A percentile compares a stretch with the other conserved stretches of the same genome.
Evolutionary conservation across 2,797 vertebrate genomes (phyloP).

Genomic region (Pangasius mekongensis): DNA sequence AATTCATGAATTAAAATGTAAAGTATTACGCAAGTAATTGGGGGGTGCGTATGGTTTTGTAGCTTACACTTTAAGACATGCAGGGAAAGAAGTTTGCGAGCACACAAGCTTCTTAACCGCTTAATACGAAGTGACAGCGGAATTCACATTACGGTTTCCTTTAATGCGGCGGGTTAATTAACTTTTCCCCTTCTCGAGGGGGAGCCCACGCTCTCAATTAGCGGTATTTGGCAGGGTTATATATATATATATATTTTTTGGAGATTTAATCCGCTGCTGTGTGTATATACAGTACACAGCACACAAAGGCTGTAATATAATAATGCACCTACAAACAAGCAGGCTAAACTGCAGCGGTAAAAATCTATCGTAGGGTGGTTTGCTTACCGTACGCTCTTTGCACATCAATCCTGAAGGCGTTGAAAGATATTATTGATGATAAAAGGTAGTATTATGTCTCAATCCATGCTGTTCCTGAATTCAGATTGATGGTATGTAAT

Average conservation of each 20-base stretch:
- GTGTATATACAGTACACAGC: conserved; percentile 40
- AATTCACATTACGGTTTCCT: conserved; percentile 38
- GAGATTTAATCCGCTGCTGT: conserved; percentile 22
- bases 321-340: conserved; percentile 13
- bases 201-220: conserved; percentile 55
- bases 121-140: conserved; percentile 36
- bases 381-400: background rate
- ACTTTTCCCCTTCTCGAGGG: conserved; percentile 48
- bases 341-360: background rate
- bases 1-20: background rate
- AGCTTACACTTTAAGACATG: background rate
- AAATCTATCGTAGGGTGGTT: conserved; percentile 12
- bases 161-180: conserved; percentile 42
- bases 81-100: background rate
- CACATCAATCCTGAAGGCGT: conserved; percentile 4
- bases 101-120: conserved; percentile 16
- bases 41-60: background rate
- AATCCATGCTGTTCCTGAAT: background rate
- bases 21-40: background rate
- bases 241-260: conserved; percentile 39
- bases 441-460: background rate
- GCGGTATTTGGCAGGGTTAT: conserved; percentile 43
- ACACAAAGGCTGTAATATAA: conserved; percentile 21
- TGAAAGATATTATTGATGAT: conserved; percentile 9
- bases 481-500: background rate